Evolutionary conservation across 2,888 invertebrate species (phyloP).

Genomic region (Cheilosia urbana): DNA sequence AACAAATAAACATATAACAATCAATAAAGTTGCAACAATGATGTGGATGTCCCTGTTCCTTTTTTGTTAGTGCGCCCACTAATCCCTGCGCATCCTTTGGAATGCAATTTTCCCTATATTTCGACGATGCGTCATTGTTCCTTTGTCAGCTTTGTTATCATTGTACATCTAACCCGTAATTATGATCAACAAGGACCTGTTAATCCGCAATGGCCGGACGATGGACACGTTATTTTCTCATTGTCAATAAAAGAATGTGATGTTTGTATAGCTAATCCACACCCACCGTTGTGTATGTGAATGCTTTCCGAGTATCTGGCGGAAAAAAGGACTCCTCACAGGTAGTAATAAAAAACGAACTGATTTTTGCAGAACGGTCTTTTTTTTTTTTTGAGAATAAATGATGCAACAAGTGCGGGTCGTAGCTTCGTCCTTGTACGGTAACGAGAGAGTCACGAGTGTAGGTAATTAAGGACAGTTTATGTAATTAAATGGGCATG

Average conservation of each 20-base stretch:
- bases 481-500: not conserved
- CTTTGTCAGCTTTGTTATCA: slow-evolving; percentile 37
- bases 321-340: not conserved
- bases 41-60: slow-evolving; percentile 3
- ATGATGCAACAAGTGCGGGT: not conserved
- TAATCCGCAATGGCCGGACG: slow-evolving; percentile 44
- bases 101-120: slow-evolving; percentile 24
- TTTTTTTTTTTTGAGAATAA: not conserved
- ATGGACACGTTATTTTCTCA: slow-evolving; percentile 41
- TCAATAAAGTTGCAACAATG: slow-evolving; percentile 45
- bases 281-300: slow-evolving; percentile 6
- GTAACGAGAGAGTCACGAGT: not conserved
- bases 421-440: not conserved
- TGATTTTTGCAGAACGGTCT: not conserved
- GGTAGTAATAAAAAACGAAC: slow-evolving; percentile 9
- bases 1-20: slow-evolving; percentile 30
- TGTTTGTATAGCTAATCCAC: slow-evolving; percentile 17
- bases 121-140: not conserved
- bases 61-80: slow-evolving; percentile 67
- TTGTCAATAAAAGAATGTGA: not conserved
- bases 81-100: slow-evolving; percentile 56
- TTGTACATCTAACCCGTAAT: slow-evolving; percentile 62
- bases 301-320: not conserved
- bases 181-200: slow-evolving; percentile 66
- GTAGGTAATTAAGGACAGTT: not conserved